Conservation (phyloP, 2,113 vertebrate species). For the Muscicapa adusta region DNA sequence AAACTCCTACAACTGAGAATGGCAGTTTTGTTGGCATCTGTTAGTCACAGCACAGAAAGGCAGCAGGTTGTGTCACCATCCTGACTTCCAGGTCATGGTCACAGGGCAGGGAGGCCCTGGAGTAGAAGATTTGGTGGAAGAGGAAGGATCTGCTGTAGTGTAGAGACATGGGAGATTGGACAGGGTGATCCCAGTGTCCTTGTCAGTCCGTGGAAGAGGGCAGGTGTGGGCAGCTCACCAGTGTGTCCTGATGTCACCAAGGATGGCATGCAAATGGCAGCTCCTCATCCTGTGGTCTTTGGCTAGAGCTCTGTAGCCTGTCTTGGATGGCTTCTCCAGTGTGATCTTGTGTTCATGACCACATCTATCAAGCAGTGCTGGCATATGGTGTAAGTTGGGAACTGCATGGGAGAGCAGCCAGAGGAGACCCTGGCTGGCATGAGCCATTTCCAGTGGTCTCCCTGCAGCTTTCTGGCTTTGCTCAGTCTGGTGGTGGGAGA, state of each 20-base stretch:
- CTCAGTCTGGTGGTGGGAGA: background rate
- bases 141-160: background rate
- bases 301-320: background rate
- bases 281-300: background rate
- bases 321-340: background rate
- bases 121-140: background rate
- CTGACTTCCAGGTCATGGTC: background rate
- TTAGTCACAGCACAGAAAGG: background rate
- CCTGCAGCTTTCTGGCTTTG: background rate
- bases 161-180: background rate
- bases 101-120: fast-evolving
- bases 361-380: background rate
- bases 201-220: background rate
- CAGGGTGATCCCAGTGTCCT: background rate
- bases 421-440: background rate
- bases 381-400: fast-evolving
- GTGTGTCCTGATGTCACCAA: fast-evolving
- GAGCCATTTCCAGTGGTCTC: background rate
- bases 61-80: background rate
- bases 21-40: background rate
- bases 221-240: fast-evolving
- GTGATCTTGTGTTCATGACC: background rate
- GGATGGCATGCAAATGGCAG: fast-evolving
- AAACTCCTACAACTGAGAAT: background rate
- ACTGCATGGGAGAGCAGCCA: fast-evolving